Conservation (phyloP, 2,888 invertebrate species). For the Thereva nobilitata region DNA sequence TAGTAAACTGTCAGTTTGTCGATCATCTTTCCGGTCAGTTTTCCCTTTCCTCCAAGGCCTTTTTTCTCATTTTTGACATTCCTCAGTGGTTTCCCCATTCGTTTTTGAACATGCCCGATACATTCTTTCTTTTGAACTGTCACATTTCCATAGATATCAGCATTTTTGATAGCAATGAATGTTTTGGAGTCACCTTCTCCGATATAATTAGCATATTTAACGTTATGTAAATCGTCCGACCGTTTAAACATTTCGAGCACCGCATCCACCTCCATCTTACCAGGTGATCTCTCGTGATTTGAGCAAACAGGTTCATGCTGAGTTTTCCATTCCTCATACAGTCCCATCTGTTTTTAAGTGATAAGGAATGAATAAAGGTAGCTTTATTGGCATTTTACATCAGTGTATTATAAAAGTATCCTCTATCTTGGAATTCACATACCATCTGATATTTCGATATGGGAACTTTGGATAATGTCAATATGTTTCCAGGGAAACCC, state of each 20-base stretch:
- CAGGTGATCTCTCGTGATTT: neutral
- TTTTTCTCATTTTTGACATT: conserved; percentile 8
- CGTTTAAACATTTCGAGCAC: neutral
- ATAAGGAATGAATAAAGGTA: too few species aligned
- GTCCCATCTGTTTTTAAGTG: too few species aligned
- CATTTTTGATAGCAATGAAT: conserved; percentile 25
- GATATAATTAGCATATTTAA: neutral
- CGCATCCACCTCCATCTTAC: neutral
- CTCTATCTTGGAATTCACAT: too few species aligned
- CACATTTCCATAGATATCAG: conserved; percentile 24
- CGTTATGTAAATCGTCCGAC: neutral
- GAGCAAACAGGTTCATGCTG: neutral
- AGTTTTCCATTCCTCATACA: neutral
- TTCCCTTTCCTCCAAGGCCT: too few species aligned
- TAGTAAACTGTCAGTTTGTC: too few species aligned
- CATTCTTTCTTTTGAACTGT: conserved; percentile 29
- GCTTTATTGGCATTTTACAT: too few species aligned
- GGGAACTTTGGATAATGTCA: too few species aligned
- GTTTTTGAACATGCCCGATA: conserved; percentile 16
- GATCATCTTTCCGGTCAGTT: conserved; percentile 27
- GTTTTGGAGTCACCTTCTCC: neutral
- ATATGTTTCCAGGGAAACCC: too few species aligned
- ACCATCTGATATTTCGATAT: too few species aligned
- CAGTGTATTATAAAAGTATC: too few species aligned
- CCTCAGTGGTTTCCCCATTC: conserved; percentile 18